A percentile compares a stretch with the other conserved stretches of the same genome.
phyloP scores from a whole-genome alignment of 2,113 vertebrate species.

The Channa argus region DNA sequence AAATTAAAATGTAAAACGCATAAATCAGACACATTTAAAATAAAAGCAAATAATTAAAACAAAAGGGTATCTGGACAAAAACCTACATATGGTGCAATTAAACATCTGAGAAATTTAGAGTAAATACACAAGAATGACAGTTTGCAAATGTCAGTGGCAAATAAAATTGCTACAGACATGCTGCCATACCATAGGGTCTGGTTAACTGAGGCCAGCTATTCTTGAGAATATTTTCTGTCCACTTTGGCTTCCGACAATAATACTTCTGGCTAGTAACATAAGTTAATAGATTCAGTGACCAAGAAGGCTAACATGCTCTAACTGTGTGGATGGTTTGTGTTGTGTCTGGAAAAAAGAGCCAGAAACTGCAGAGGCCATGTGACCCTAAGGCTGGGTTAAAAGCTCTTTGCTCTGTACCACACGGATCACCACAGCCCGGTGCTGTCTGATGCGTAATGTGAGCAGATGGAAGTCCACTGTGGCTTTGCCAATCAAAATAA shows the following conservation, averaged over 20 bases:
- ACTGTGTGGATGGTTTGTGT: neutral
- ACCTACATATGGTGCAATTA: too few species aligned
- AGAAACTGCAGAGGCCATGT: constrained; percentile 15
- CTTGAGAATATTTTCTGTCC: neutral
- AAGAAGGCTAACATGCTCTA: neutral
- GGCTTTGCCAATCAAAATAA: constrained; percentile 76
- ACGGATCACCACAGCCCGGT: constrained; percentile 58
- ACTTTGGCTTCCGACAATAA: neutral
- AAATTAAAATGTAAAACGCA: too few species aligned
- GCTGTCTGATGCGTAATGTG: constrained; percentile 68
- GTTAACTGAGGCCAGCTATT: constrained; percentile 7
- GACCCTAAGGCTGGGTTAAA: constrained; percentile 49
- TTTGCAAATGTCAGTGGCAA: too few species aligned
- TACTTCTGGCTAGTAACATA: constrained; percentile 1
- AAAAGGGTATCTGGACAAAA: too few species aligned
- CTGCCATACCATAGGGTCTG: neutral
- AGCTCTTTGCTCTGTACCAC: constrained; percentile 49
- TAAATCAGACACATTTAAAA: too few species aligned
- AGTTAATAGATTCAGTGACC: neutral
- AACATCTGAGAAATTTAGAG: too few species aligned
- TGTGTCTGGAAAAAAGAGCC: constrained; percentile 23
- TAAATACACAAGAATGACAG: too few species aligned
- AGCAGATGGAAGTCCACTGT: constrained; percentile 61
- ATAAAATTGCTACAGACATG: neutral
- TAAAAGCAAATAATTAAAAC: too few species aligned